Evolutionary conservation across 2,888 invertebrate genomes (phyloP).

Genomic region (Amblyjoppa proteus): DNA sequence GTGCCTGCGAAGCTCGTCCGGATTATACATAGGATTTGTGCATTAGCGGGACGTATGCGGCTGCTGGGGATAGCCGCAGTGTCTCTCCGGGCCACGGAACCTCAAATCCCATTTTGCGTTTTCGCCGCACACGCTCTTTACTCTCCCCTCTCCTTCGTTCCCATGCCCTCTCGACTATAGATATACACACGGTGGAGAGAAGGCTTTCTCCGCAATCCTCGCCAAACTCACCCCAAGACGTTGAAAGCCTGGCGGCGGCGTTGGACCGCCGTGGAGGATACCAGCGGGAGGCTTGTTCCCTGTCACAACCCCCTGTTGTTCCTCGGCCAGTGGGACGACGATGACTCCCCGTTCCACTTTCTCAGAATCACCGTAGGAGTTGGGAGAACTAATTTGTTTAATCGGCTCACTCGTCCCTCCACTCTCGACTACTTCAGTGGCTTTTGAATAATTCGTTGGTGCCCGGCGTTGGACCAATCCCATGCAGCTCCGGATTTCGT

Average conservation of each 20-base stretch:
- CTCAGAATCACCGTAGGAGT: conserved; percentile 21
- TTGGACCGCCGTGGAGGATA: conserved; percentile 18
- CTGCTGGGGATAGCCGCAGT: conserved; percentile 69
- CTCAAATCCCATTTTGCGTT: conserved; percentile 72
- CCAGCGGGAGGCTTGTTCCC: conserved; percentile 12
- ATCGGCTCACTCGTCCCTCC: conserved; percentile 48
- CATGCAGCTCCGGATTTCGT: background rate
- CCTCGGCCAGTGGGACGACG: conserved; percentile 7
- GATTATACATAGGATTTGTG: conserved; percentile 35
- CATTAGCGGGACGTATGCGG: conserved; percentile 52
- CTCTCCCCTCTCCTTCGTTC: conserved; percentile 14
- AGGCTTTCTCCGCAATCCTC: conserved; percentile 28
- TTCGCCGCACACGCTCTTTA: conserved; percentile 35
- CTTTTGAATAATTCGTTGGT: conserved; percentile 55
- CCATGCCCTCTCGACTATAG: background rate
- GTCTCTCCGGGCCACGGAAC: conserved; percentile 68
- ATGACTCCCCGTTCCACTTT: conserved; percentile 21
- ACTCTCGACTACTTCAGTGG: conserved; percentile 37
- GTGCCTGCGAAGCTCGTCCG: background rate
- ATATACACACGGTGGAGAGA: background rate
- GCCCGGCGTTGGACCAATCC: conserved; percentile 9
- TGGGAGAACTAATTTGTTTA: conserved; percentile 52
- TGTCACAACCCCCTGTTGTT: conserved; percentile 35
- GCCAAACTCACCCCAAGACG: conserved; percentile 40
- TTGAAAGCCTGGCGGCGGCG: conserved; percentile 34